Evolutionary conservation across 2,797 vertebrate species (phyloP).

Genomic region (Poeciliopsis presidionis): DNA sequence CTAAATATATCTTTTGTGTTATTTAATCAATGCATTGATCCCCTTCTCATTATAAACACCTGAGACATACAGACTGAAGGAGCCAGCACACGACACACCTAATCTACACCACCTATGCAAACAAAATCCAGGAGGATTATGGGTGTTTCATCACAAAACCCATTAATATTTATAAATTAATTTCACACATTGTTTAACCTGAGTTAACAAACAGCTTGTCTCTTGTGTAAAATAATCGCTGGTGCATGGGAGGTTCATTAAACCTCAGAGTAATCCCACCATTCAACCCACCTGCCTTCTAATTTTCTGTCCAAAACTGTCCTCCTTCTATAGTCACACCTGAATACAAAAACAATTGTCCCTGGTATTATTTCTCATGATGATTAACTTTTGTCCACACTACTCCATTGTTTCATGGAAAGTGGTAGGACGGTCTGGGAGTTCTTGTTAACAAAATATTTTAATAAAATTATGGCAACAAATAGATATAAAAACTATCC

Average conservation of each 20-base stretch:
- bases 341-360: conserved; percentile 19
- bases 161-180: conserved; percentile 73
- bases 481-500: not conserved
- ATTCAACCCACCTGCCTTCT: conserved; percentile 38
- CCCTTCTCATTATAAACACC: conserved; percentile 46
- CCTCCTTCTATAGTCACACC: conserved; percentile 34
- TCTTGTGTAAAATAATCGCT: conserved; percentile 61
- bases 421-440: not conserved
- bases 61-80: conserved; percentile 43
- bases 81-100: conserved; percentile 10
- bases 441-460: not conserved
- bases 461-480: not conserved
- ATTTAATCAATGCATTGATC: conserved; percentile 64
- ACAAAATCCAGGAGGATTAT: conserved; percentile 61
- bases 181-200: conserved; percentile 72
- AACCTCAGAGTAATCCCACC: conserved; percentile 50
- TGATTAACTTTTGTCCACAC: not conserved
- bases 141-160: conserved; percentile 42
- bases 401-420: not conserved
- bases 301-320: conserved; percentile 27
- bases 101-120: conserved; percentile 26
- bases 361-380: not conserved
- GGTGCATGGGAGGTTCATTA: conserved; percentile 62
- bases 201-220: conserved; percentile 36
- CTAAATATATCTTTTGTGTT: conserved; percentile 41